These are phyloP conservation scores for Manis javanica DNA, from an alignment of 2,797 vertebrate genomes.

Conservation along the genomic window DNA sequence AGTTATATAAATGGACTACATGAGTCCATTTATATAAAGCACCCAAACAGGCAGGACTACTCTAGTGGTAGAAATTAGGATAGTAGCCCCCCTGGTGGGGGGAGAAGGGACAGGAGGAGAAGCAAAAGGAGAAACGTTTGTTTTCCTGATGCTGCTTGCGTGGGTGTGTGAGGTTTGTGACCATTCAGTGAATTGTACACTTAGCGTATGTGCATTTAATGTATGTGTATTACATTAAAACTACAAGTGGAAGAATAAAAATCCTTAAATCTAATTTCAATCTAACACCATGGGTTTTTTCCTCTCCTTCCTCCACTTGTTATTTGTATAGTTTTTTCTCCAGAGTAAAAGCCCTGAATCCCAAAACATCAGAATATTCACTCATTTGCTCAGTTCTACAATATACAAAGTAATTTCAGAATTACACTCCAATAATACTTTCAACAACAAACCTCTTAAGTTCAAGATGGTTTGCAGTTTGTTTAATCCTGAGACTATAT, in stretches of 20 bases:
- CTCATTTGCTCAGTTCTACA: not conserved
- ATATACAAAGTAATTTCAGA: not conserved
- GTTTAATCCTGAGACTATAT: not conserved
- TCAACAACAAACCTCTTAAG: not conserved
- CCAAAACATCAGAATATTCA: not conserved
- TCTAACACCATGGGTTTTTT: not conserved
- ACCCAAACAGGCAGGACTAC: not conserved
- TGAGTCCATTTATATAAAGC: not conserved
- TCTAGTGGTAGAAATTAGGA: not conserved
- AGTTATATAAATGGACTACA: not conserved
- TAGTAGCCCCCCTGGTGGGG: not conserved
- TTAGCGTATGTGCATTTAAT: not conserved
- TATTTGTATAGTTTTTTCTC: not conserved
- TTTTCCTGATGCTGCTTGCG: not conserved
- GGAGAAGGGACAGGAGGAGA: not conserved
- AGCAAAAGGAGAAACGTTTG: not conserved
- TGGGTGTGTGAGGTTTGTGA: not conserved
- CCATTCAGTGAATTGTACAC: not conserved
- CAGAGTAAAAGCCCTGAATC: not conserved
- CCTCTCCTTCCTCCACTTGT: not conserved
- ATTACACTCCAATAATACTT: not conserved
- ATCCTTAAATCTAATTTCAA: not conserved
- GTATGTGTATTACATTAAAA: not conserved
- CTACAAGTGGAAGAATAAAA: slow-evolving; percentile 16
- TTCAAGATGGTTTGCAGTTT: not conserved